A percentile compares a stretch with the other conserved stretches of the same genome.
Conservation (phyloP, 2,797 vertebrate species). For the Oreortyx pictus region DNA sequence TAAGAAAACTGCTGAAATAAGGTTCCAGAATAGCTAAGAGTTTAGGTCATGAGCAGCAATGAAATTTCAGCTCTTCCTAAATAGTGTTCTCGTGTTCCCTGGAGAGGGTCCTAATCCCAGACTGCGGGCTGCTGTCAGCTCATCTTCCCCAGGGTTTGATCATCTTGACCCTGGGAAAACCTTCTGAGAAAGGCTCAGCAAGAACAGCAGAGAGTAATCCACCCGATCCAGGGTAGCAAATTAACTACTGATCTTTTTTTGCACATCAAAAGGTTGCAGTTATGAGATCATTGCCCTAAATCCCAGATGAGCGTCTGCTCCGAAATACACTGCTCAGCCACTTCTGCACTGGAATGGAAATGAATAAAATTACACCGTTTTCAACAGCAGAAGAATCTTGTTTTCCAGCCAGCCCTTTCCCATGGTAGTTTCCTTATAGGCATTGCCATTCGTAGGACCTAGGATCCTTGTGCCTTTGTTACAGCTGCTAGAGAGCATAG, state of each 20-base stretch:
- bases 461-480: not conserved
- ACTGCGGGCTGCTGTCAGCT: not conserved
- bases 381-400: not conserved
- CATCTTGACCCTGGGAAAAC: not conserved
- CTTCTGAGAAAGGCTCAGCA: not conserved
- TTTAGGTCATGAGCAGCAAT: accelerated
- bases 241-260: not conserved
- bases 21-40: not conserved
- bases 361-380: not conserved
- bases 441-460: too few species aligned
- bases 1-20: not conserved
- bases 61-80: not conserved
- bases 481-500: not conserved
- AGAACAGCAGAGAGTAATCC: not conserved
- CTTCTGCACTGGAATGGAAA: not conserved
- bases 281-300: not conserved
- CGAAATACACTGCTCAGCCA: not conserved
- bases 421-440: not conserved
- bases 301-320: not conserved
- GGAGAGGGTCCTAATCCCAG: not conserved
- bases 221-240: not conserved
- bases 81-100: not conserved
- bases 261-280: not conserved
- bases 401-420: not conserved
- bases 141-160: not conserved